phyloP scores from a whole-genome alignment of 2,113 vertebrate genomes.

The human region DNA sequence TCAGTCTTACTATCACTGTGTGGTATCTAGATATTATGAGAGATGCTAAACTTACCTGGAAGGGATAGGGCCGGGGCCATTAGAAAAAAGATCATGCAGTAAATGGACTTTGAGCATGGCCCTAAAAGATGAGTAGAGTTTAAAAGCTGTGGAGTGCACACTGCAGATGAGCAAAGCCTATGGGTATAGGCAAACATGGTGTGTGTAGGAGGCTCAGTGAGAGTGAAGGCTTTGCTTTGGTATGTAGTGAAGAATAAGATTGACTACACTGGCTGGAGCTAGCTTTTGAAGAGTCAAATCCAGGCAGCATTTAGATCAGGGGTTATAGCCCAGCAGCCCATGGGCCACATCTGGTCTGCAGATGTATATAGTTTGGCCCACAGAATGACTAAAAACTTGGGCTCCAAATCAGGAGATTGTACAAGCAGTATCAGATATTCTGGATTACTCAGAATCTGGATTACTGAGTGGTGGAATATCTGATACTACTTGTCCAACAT shows the following conservation, averaged over 20 bases:
- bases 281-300: neutral
- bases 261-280: neutral
- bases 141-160: neutral
- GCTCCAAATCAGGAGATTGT: neutral
- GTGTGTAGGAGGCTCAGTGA: neutral
- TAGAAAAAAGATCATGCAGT: neutral
- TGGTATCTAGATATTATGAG: neutral
- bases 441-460: neutral
- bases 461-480: neutral
- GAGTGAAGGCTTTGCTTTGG: neutral
- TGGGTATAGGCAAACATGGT: too few relatives aligned
- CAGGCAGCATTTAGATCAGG: neutral
- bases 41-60: neutral
- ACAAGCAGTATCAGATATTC: neutral
- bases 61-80: neutral
- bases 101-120: neutral
- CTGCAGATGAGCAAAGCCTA: neutral
- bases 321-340: neutral
- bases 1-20: neutral
- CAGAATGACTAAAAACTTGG: neutral
- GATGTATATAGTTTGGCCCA: neutral
- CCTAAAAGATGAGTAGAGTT: neutral
- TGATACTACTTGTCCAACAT: neutral
- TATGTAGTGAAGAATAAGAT: neutral
- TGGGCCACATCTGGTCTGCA: neutral